Evolutionary conservation across 2,113 vertebrate species (phyloP), one percentile per base, ranked within the genome.

Genomic region (Antechinus stuartii): DNA sequence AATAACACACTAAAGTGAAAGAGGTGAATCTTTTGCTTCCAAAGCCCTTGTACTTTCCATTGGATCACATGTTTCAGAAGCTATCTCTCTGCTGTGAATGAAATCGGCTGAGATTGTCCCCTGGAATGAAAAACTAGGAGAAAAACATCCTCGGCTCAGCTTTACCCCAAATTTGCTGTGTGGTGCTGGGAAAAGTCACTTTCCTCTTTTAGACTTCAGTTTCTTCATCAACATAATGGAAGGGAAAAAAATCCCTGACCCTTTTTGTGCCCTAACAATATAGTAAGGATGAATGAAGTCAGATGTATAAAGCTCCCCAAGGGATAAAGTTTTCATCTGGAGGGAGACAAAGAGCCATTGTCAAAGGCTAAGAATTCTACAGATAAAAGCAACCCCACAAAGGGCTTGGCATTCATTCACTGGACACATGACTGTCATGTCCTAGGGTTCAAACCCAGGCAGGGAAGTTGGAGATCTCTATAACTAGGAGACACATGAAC

Each of bases 311-410:
- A 97, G 91, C 97, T 93, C 96, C 55, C 92, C 68, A 91, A 93
- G 0, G 0, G 84, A 91, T 91, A 53, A 95, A 97, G 94, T 94
- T 93, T 96, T 97, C 68, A 84, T 84, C 35, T 96, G 27, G 95
- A 94, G 96, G 95, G 96, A 97, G 96, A 94, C 84, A 0, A 90
- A 97, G 96, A 22, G 92, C 96, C 96, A 97, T 98, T 97, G 96
- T 92, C 93, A 97, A 97, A 96, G 89, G 95, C 97, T 97, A 97
- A 98, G 96, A 97, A 96, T 98, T 97, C 95, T 95, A 42, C 96
- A 96, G 96, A 93, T 47, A 93, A 97, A 97, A 97, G 97, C 96
- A 91, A 94, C 97, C 92, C 84, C 90, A 93, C 97, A 96, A 93
- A 96, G 68, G 16, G 96, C 97, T 97, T 89, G 91, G 97, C 95